These are phyloP conservation scores for Brachionus calyciflorus DNA, from an alignment of 1,140 invertebrate species.

Conservation along the genomic window DNA sequence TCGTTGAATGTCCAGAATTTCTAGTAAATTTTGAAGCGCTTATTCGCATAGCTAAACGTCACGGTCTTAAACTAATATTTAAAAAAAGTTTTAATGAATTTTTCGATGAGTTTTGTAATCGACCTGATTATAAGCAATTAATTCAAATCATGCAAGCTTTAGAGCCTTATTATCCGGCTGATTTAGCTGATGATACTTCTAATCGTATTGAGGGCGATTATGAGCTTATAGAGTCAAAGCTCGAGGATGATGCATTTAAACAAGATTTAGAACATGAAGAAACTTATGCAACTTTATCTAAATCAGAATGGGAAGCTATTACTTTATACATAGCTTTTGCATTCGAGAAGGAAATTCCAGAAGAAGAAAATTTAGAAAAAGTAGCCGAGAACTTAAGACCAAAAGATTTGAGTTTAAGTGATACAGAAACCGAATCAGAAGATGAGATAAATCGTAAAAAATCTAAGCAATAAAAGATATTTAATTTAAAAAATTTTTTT, in stretches of 20 bases:
- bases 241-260: constrained; percentile 56
- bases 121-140: constrained; percentile 63
- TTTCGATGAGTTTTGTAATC: constrained; percentile 68
- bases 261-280: background rate
- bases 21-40: constrained; percentile 86
- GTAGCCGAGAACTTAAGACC: too few species aligned
- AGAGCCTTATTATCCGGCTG: constrained; percentile 68
- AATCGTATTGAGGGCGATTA: constrained; percentile 62
- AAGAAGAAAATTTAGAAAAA: background rate
- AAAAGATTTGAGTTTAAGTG: background rate
- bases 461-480: background rate
- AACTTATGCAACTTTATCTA: constrained; percentile 70
- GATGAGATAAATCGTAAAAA: background rate
- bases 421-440: background rate
- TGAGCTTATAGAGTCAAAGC: constrained; percentile 63
- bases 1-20: constrained; percentile 97
- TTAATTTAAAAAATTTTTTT: background rate
- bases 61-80: constrained; percentile 74
- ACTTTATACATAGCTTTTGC: constrained; percentile 66
- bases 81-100: constrained; percentile 76
- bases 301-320: constrained; percentile 86
- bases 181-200: constrained; percentile 61
- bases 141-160: constrained; percentile 73
- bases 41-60: constrained; percentile 73
- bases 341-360: constrained; percentile 15